phyloP scores from a whole-genome alignment of 2,113 vertebrate genomes.

The Andinoacara biseriatus region DNA sequence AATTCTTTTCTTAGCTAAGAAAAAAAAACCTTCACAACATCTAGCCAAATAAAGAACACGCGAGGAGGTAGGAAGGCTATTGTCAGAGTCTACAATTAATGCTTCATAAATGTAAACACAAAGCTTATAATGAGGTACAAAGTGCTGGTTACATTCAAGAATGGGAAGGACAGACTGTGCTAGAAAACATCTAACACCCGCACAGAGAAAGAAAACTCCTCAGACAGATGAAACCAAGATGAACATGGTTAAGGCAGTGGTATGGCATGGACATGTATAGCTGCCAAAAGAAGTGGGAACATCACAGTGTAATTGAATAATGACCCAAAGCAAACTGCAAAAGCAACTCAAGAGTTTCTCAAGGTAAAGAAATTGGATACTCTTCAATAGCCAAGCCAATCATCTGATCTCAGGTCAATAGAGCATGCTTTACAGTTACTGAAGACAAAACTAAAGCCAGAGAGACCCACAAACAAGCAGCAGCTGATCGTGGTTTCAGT shows the following conservation, averaged over 20 bases:
- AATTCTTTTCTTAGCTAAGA: accelerated
- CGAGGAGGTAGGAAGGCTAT: neutral
- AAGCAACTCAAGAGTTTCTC: neutral
- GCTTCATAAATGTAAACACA: neutral
- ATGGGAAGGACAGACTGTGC: neutral
- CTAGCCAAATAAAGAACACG: neutral
- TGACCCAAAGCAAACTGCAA: neutral
- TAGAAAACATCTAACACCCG: neutral
- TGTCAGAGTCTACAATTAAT: neutral
- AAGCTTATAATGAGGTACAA: neutral
- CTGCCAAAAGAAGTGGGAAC: neutral
- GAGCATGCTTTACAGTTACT: neutral
- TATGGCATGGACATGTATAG: neutral
- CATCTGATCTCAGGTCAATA: neutral
- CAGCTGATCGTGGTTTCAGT: accelerated
- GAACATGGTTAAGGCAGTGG: neutral
- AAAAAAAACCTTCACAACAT: neutral
- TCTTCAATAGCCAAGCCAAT: neutral
- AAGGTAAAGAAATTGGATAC: neutral
- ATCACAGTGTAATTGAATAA: accelerated
- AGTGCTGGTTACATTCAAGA: neutral
- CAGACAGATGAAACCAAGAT: neutral
- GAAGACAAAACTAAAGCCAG: neutral
- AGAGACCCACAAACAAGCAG: neutral
- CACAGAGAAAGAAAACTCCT: neutral